Evolutionary conservation across 2,888 invertebrate species (phyloP).

Genomic region (Melipona beecheii): DNA sequence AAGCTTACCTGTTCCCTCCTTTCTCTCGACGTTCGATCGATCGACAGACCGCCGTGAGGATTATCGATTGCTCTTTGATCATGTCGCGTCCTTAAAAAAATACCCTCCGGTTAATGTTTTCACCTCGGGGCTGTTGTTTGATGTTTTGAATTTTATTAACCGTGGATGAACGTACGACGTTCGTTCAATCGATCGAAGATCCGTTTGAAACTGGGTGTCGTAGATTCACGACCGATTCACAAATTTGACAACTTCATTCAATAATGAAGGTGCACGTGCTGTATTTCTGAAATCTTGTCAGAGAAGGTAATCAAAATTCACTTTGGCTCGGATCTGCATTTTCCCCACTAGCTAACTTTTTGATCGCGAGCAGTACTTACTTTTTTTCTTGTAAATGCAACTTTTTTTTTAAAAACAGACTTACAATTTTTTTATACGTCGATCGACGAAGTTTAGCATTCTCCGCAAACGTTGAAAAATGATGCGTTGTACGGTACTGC

Average conservation of each 20-base stretch:
- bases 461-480: too few relatives aligned
- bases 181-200: too few relatives aligned
- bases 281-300: neutral
- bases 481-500: too few relatives aligned
- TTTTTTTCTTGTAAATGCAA: too few relatives aligned
- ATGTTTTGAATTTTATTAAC: neutral
- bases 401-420: too few relatives aligned
- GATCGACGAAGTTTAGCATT: too few relatives aligned
- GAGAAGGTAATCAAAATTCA: neutral
- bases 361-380: too few relatives aligned
- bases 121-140: neutral
- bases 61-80: conserved; percentile 55
- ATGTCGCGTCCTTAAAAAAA: conserved; percentile 14
- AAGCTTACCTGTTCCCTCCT: conserved; percentile 30
- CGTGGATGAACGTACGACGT: neutral
- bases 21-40: conserved; percentile 12
- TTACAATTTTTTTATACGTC: too few relatives aligned
- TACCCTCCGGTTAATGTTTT: neutral
- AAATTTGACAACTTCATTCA: too few relatives aligned
- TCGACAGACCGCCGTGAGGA: conserved; percentile 22
- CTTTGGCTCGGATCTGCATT: neutral
- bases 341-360: neutral
- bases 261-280: too few relatives aligned
- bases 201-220: too few relatives aligned
- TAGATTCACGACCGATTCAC: too few relatives aligned